Evolutionary conservation across 2,113 vertebrate species (phyloP), one percentile per base, ranked within the genome.

Genomic region (Brachyistius frenatus): DNA sequence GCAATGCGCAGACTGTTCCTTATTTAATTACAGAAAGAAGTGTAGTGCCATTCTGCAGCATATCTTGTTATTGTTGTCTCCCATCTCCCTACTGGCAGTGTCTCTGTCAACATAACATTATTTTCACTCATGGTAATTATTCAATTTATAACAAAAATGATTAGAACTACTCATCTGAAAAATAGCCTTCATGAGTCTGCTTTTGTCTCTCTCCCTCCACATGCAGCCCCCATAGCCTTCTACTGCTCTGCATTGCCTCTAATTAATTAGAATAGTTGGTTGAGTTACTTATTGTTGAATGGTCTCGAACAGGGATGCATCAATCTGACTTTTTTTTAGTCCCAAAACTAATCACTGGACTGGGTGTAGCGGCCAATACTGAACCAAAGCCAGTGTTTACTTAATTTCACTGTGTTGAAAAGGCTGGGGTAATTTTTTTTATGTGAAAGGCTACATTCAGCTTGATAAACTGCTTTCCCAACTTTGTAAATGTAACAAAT

Each of bases 41-140:
- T 54, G 11, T 50, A 16, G 30, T 39, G 6, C 37, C 3, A 3
- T 39, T 58, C 50, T 37, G 65, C 44, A 61, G 15, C 35, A 62
- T 1, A 39, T 82, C 31, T 53, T 67, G 63, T 56, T 66, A 76
- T 79, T 70, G 32, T 36, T 52, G 47, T 73, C 76, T 70, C 53
- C 41, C 39, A 64, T 75, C 81, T 77, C 76, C 64, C 50, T 57
- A 13, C 54, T 62, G 49, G 41, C 33, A 78, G 66, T 35, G 16
- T 60, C 39, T 76, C 35, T 71, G 41, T 76, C 73, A 78, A 70
- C 55, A 73, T 1, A 2, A 58, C 56, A 35, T 78, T 69, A 73
- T 82, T 84, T 86, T 85, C 60, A 78, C 14, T 76, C 50, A 5
- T 60, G 49, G 37, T 78, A 84, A 90, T 86, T 86, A 73, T 60